A percentile compares a stretch with the other conserved stretches of the same genome.
These are phyloP conservation scores for Laticauda laticaudata DNA, from an alignment of 2,113 vertebrate species.

Conservation along the genomic window DNA sequence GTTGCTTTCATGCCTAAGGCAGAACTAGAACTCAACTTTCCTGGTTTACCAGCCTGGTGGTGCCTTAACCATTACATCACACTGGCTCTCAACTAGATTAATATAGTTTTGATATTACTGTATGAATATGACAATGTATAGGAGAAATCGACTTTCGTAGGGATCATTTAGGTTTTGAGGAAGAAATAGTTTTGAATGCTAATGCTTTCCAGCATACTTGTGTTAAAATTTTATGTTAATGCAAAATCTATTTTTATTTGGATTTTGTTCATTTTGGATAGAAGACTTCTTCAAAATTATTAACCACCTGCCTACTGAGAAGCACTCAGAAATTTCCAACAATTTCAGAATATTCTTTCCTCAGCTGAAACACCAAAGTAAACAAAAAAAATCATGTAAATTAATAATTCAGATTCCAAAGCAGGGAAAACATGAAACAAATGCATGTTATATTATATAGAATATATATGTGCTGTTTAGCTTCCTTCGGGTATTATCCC, in stretches of 20 bases:
- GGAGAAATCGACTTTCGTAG: too few relatives aligned
- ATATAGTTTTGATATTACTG: neutral
- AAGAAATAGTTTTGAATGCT: neutral
- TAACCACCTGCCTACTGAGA: neutral
- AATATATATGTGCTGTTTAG: too few relatives aligned
- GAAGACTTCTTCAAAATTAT: neutral
- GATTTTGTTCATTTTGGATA: neutral
- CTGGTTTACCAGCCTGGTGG: neutral
- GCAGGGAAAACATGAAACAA: neutral
- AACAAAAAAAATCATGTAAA: neutral
- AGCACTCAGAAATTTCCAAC: neutral
- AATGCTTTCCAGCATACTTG: neutral
- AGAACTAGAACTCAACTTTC: neutral
- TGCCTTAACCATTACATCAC: neutral
- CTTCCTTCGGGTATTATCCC: too few relatives aligned
- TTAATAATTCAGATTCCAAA: neutral
- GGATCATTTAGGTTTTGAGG: neutral
- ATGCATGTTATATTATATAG: neutral
- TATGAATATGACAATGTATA: neutral
- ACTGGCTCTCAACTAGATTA: neutral
- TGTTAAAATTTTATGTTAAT: constrained; percentile 16
- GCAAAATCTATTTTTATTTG: neutral
- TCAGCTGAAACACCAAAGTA: neutral
- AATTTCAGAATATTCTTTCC: neutral
- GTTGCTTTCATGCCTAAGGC: neutral